phyloP scores from a whole-genome alignment of 1,140 invertebrate genomes.

The Globodera ellingtonae region DNA sequence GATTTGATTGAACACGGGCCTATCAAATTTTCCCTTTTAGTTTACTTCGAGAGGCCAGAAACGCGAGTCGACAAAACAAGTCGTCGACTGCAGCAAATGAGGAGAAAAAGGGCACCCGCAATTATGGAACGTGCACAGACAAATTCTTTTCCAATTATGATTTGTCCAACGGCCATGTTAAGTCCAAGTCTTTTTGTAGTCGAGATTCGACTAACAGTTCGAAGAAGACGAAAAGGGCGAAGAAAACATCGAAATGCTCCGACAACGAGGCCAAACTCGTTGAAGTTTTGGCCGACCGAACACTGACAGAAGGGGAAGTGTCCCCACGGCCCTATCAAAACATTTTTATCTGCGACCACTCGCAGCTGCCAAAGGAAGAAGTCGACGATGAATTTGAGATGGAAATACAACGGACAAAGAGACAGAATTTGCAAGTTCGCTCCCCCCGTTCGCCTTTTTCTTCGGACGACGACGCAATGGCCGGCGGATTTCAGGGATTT shows the following conservation, averaged over 20 bases:
- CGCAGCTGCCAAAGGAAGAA: slow-evolving; percentile 54
- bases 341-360: slow-evolving; percentile 59
- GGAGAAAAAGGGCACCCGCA: slow-evolving; percentile 44
- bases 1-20: too few relatives aligned
- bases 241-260: slow-evolving; percentile 37
- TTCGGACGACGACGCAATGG: slow-evolving; percentile 19
- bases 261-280: slow-evolving; percentile 10
- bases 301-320: neutral
- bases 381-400: slow-evolving; percentile 29
- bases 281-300: neutral
- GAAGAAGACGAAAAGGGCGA: slow-evolving; percentile 22
- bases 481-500: slow-evolving; percentile 15
- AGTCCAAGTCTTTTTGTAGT: slow-evolving; percentile 40
- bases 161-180: slow-evolving; percentile 43
- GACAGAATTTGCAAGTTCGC: slow-evolving; percentile 23
- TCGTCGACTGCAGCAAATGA: neutral
- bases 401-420: slow-evolving; percentile 20
- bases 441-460: slow-evolving; percentile 23
- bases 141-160: slow-evolving; percentile 51
- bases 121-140: slow-evolving; percentile 56
- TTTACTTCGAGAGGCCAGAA: slow-evolving; percentile 8
- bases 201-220: slow-evolving; percentile 19
- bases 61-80: slow-evolving; percentile 22
- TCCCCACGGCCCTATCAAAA: slow-evolving; percentile 37
- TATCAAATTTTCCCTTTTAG: neutral